Conservation (phyloP, 53 echinoderm and acorn worm genomes). For the Luidia sarsii region DNA sequence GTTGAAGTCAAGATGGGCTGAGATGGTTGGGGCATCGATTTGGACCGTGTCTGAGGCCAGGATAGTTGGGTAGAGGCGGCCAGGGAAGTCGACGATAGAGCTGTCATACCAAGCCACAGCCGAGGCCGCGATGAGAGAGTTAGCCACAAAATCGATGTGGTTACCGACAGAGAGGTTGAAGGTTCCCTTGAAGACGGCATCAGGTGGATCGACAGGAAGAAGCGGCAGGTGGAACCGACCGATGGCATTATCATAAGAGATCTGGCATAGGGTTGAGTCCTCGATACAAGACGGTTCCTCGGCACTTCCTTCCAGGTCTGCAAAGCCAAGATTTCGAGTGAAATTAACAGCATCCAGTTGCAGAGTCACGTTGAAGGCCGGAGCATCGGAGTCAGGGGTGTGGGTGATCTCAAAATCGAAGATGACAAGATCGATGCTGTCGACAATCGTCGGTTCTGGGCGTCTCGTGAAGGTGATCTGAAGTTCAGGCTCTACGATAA, state of each 20-base stretch:
- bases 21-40: slow-evolving; percentile 69
- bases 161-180: slow-evolving; percentile 70
- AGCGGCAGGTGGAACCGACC: slow-evolving; percentile 66
- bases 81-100: slow-evolving; percentile 69
- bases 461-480: slow-evolving; percentile 65
- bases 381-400: slow-evolving; percentile 59
- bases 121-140: slow-evolving; percentile 66
- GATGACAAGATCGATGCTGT: slow-evolving; percentile 64
- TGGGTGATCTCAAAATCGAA: slow-evolving; percentile 70
- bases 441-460: slow-evolving; percentile 66
- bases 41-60: slow-evolving; percentile 60
- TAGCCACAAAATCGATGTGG: slow-evolving; percentile 75
- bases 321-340: slow-evolving; percentile 50
- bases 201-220: slow-evolving; percentile 66
- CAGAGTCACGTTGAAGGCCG: slow-evolving; percentile 67
- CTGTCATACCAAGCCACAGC: slow-evolving; percentile 67
- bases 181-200: slow-evolving; percentile 55
- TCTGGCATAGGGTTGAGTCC: slow-evolving; percentile 33
- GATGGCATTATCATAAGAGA: slow-evolving; percentile 51
- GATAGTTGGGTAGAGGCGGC: slow-evolving; percentile 65
- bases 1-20: slow-evolving; percentile 50
- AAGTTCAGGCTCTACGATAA: slow-evolving; percentile 66
- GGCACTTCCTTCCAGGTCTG: not conserved
- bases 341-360: slow-evolving; percentile 75
- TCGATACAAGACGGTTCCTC: slow-evolving; percentile 11